phyloP scores from a whole-genome alignment of 2,797 vertebrate genomes.

The Lateolabrax maculatus region DNA sequence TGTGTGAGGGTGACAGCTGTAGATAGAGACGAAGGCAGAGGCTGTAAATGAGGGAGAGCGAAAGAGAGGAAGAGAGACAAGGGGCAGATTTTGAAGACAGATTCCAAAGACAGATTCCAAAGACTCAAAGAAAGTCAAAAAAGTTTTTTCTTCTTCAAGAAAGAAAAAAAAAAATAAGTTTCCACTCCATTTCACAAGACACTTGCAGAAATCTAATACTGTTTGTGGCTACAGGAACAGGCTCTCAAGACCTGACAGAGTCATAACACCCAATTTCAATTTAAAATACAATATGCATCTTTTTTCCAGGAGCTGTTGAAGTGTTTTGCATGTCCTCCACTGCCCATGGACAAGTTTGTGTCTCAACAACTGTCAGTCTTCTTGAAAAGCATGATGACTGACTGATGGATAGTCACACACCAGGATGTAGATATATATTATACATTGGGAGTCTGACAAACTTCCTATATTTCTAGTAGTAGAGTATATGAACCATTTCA shows the following conservation, averaged over 20 bases:
- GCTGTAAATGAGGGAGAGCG: constrained; percentile 37
- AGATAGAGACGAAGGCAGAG: constrained; percentile 38
- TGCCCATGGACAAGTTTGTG: neutral
- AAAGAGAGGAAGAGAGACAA: neutral
- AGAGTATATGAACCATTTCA: neutral
- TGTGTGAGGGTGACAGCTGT: constrained; percentile 33
- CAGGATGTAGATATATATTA: neutral
- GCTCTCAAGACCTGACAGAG: constrained; percentile 21
- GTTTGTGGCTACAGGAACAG: constrained; percentile 23
- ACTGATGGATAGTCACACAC: constrained; percentile 4
- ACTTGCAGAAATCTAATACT: constrained; percentile 27
- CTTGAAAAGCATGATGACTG: constrained; percentile 8
- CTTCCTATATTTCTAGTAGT: neutral
- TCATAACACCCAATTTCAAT: constrained; percentile 23
- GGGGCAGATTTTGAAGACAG: constrained; percentile 32
- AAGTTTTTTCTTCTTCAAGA: neutral
- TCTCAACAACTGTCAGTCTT: constrained; percentile 33
- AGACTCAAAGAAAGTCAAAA: constrained; percentile 18
- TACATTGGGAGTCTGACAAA: neutral
- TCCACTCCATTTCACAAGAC: constrained; percentile 38
- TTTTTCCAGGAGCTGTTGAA: neutral
- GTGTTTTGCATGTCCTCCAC: neutral
- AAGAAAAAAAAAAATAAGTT: constrained; percentile 2
- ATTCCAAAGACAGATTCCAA: constrained; percentile 47
- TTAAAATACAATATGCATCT: constrained; percentile 22